Conservation (phyloP, 2,888 invertebrate genomes). For the Blastobasis adustella region DNA sequence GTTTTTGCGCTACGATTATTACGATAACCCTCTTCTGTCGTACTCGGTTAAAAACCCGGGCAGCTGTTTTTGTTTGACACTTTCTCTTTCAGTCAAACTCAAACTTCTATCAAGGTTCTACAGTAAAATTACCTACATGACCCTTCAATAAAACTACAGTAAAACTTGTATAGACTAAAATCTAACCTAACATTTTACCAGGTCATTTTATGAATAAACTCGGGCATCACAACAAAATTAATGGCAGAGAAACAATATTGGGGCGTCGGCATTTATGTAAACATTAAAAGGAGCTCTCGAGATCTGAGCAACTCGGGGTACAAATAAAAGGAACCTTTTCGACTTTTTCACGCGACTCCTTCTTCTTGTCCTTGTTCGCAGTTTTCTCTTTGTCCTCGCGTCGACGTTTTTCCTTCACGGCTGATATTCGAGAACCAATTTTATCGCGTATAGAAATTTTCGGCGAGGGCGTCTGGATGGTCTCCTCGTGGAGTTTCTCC, state of each 20-base stretch:
- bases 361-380: constrained; percentile 31
- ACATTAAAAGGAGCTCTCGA: constrained; percentile 23
- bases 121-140: too few species aligned
- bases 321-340: constrained; percentile 44
- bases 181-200: background rate
- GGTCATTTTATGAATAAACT: constrained; percentile 1
- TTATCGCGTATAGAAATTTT: constrained; percentile 42
- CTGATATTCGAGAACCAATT: constrained; percentile 43
- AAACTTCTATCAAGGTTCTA: too few species aligned
- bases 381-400: constrained; percentile 29
- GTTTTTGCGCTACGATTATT: too few species aligned
- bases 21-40: too few species aligned
- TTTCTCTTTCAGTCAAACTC: too few species aligned
- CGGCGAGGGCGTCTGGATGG: constrained; percentile 26
- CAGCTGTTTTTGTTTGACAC: too few species aligned
- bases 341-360: constrained; percentile 37
- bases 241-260: constrained; percentile 13
- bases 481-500: constrained; percentile 33
- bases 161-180: too few species aligned
- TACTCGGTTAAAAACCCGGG: too few species aligned
- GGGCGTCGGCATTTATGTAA: constrained; percentile 17
- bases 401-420: constrained; percentile 34
- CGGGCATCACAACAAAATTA: constrained; percentile 9
- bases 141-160: too few species aligned
- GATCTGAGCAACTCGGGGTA: constrained; percentile 19